Evolutionary conservation across 2,113 vertebrate species (phyloP).

Genomic region (Taurulus bubalis): DNA sequence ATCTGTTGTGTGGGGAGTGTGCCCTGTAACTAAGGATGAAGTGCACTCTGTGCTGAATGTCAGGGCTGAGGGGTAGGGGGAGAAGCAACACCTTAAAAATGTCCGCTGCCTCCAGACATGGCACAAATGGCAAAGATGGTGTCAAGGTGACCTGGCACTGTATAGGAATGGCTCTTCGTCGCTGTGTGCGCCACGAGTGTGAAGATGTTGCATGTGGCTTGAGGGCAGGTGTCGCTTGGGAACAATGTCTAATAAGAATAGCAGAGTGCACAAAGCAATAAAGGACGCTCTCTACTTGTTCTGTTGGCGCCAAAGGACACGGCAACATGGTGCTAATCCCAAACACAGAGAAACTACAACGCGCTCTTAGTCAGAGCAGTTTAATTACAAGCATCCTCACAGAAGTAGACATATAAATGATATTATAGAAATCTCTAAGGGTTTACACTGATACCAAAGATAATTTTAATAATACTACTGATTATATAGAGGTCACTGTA

Average conservation of each 20-base stretch:
- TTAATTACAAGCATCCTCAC: not conserved
- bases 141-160: conserved; percentile 71
- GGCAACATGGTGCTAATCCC: conserved; percentile 2
- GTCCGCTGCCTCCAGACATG: conserved; percentile 65
- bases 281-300: conserved; percentile 38
- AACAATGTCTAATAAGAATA: conserved; percentile 34
- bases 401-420: not conserved
- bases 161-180: conserved; percentile 33
- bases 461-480: not conserved
- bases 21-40: conserved; percentile 37
- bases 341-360: conserved; percentile 6
- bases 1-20: conserved; percentile 36
- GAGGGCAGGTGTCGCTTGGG: conserved; percentile 32
- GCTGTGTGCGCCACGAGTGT: not conserved
- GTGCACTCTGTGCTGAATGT: conserved; percentile 58
- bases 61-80: conserved; percentile 26
- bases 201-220: conserved; percentile 43
- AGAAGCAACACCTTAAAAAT: conserved; percentile 60
- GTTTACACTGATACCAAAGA: not conserved
- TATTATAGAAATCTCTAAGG: not conserved
- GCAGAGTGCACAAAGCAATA: conserved; percentile 22
- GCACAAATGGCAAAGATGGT: conserved; percentile 63
- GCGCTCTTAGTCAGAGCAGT: not conserved
- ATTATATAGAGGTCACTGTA: conserved; percentile 5
- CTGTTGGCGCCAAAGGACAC: conserved; percentile 26